phyloP scores from a whole-genome alignment of 2,888 invertebrate genomes.

The Druceiella hillmani region DNA sequence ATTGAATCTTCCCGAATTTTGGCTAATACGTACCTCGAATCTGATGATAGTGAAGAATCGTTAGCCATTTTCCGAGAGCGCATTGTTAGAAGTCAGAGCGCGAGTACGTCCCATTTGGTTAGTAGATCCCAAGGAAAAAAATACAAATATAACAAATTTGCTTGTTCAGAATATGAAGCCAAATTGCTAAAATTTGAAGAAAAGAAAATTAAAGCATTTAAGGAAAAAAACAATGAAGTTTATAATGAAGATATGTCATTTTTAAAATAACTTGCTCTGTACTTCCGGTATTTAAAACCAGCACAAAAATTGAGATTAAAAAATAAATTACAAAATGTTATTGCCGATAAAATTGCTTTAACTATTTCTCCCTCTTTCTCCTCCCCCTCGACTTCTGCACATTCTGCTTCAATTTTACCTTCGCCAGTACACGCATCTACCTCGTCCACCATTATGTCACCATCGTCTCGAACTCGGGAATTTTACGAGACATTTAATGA shows the following conservation, averaged over 20 bases:
- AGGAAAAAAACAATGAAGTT: too few relatives aligned
- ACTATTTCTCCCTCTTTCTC: slow-evolving; percentile 3
- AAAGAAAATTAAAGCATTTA: too few relatives aligned
- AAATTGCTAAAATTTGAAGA: too few relatives aligned
- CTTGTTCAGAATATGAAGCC: too few relatives aligned
- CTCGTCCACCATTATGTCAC: neutral
- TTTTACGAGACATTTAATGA: slow-evolving; percentile 4
- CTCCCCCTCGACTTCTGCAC: slow-evolving; percentile 6
- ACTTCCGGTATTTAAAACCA: too few relatives aligned
- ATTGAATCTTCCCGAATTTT: too few relatives aligned
- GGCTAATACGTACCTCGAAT: slow-evolving; percentile 1
- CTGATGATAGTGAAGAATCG: neutral
- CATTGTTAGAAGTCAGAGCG: slow-evolving; percentile 8
- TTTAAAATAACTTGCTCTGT: too few relatives aligned
- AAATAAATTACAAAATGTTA: too few relatives aligned
- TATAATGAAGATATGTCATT: too few relatives aligned
- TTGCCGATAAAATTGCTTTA: too few relatives aligned
- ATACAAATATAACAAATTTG: too few relatives aligned
- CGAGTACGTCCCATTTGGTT: slow-evolving; percentile 10
- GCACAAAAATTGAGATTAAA: too few relatives aligned
- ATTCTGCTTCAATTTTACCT: slow-evolving; percentile 5
- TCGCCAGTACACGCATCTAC: slow-evolving; percentile 2
- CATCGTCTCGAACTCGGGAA: slow-evolving; percentile 2
- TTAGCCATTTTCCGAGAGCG: slow-evolving; percentile 2
- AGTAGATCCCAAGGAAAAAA: slow-evolving; percentile 9